phyloP scores from a whole-genome alignment of 2,888 invertebrate genomes.

The Stenoptilia bipunctidactyla region DNA sequence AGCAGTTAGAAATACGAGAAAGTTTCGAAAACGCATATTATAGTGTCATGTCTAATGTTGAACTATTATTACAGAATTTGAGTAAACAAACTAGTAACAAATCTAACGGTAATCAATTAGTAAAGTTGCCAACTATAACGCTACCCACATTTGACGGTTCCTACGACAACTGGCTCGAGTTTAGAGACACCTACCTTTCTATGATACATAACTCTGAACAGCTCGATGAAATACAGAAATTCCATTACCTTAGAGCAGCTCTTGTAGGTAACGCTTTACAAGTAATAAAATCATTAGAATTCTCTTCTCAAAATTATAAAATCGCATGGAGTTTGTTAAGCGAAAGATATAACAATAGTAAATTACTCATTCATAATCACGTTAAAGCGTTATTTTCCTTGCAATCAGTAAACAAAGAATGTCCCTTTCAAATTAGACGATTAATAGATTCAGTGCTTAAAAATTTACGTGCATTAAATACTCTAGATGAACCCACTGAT shows the following conservation, averaged over 20 bases:
- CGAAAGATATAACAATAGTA: conserved; percentile 11
- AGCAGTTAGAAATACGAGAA: conserved; percentile 4
- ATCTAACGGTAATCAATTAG: conserved; percentile 1
- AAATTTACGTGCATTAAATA: conserved; percentile 4
- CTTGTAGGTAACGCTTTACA: conserved; percentile 9
- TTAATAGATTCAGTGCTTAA: conserved; percentile 6
- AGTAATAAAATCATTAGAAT: conserved; percentile 13
- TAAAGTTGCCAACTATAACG: conserved; percentile 6
- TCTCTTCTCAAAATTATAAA: conserved; percentile 10
- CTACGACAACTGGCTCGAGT: conserved; percentile 10
- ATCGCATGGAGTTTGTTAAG: conserved; percentile 13
- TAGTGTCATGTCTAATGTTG: not conserved
- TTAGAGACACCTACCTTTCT: conserved; percentile 8
- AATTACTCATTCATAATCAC: conserved; percentile 11
- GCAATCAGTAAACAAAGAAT: conserved; percentile 3
- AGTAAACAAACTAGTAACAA: conserved; percentile 2
- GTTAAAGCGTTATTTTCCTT: conserved; percentile 9
- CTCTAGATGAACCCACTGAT: conserved; percentile 8
- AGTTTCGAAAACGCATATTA: conserved; percentile 3
- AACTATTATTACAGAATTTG: conserved; percentile 1
- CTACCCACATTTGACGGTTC: conserved; percentile 8
- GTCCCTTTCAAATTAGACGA: conserved; percentile 4
- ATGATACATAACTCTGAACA: conserved; percentile 7
- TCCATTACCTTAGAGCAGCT: conserved; percentile 12
- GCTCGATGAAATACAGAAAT: conserved; percentile 10